phyloP scores from a whole-genome alignment of 2,113 vertebrate genomes.

The Columba janthina region DNA sequence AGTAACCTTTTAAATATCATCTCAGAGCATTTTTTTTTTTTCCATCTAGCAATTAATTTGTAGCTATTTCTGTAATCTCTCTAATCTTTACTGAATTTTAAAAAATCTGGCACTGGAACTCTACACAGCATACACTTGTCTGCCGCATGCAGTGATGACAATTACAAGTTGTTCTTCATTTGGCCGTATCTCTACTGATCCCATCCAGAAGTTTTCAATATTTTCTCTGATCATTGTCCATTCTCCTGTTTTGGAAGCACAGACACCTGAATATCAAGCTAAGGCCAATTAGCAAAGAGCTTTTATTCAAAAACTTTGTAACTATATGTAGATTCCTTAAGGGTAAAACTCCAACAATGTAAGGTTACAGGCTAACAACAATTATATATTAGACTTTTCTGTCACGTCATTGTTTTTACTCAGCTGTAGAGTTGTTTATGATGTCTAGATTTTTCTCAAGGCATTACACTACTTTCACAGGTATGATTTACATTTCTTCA shows the following conservation, averaged over 20 bases:
- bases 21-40: neutral
- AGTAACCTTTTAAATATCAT: neutral
- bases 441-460: neutral
- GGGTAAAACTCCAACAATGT: neutral
- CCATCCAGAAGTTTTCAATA: neutral
- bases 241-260: neutral
- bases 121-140: neutral
- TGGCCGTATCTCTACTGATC: neutral
- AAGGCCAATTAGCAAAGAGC: neutral
- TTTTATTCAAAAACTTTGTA: neutral
- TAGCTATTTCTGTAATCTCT: neutral
- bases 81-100: neutral
- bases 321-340: neutral
- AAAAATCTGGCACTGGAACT: neutral
- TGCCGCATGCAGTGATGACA: neutral
- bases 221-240: neutral
- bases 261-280: neutral
- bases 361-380: neutral
- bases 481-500: neutral
- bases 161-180: neutral
- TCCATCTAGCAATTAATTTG: neutral
- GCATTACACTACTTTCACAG: neutral
- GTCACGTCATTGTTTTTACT: neutral
- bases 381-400: neutral
- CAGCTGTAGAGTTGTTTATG: neutral